Percentiles rank a stretch among this genome's conserved stretches.
Conservation (phyloP, 2,797 vertebrate species). For the Scyliorhinus canicula region DNA sequence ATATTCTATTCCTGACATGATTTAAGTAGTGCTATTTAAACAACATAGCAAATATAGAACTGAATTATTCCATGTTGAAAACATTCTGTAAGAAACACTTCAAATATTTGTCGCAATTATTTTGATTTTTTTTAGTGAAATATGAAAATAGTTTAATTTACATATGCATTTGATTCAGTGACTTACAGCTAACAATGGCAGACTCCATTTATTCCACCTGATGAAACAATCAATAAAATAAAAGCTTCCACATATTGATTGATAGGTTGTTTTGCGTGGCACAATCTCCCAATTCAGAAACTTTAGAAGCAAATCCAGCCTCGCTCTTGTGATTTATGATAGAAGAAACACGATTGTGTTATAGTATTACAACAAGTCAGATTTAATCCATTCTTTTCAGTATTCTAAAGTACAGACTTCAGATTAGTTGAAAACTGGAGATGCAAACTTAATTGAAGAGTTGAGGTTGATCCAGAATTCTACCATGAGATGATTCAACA, state of each 20-base stretch:
- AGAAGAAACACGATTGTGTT: background rate
- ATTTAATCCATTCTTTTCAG: background rate
- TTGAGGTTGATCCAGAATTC: background rate
- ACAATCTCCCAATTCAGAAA: background rate
- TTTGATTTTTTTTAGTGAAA: background rate
- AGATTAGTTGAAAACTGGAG: background rate
- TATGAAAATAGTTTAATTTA: background rate
- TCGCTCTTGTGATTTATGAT: background rate
- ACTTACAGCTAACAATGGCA: background rate
- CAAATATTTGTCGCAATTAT: background rate
- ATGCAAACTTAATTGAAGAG: background rate
- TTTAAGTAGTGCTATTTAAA: background rate
- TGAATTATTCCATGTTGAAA: background rate
- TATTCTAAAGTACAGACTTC: background rate
- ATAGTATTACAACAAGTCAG: background rate
- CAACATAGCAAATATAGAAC: background rate
- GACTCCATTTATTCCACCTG: background rate
- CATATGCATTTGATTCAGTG: background rate
- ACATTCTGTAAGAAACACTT: background rate
- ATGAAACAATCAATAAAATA: slow-evolving; percentile 5
- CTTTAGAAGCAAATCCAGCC: background rate
- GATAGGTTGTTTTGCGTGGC: background rate
- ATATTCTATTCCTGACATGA: background rate
- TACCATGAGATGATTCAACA: background rate
- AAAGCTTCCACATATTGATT: background rate